Evolutionary conservation across 2,888 invertebrate species (phyloP), one percentile per base, ranked within the genome.

Genomic region (Tenthredo scrophulariae): DNA sequence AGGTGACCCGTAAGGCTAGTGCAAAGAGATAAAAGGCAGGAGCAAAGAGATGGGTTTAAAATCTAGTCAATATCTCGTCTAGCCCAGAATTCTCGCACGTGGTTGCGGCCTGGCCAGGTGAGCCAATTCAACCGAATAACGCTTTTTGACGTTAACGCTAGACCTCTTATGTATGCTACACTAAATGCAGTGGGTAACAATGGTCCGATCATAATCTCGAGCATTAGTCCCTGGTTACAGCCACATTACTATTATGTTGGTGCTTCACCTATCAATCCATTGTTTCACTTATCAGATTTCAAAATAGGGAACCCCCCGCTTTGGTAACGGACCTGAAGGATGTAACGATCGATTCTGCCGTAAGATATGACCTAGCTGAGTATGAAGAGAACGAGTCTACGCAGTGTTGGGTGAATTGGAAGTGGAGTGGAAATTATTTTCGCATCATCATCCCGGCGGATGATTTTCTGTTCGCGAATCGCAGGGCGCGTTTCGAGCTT

Each of bases 81-180:
- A 67, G 85, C 84, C 86, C 84, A 86, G 82, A 80, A 84, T 85
- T 86, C 85, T 86, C 87, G 87, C 85, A 86, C 83, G 84, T 85
- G 85, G 85, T 85, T 82, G 83, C 82, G 85, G 85, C 29, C 54
- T 40, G 75, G 88, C 91, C 92, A 92, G 92, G 92, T 92, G 92
- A 91, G 90, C 85, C 88, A 87, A 87, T 85, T 85, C 86, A 86
- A 87, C 85, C 87, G 92, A 87, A 87, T 90, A 91, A 92, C 92
- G 91, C 91, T 89, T 92, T 91, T 91, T 91, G 92, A 92, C 92
- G 91, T 92, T 92, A 91, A 92, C 92, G 91, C 91, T 90, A 89
- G 87, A 85, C 84, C 89, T 89, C 90, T 89, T 88, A 84, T 89
- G 83, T 83, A 87, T 85, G 85, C 88, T 87, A 85, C 88, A 87